phyloP scores from a whole-genome alignment of 2,888 invertebrate species.

The Aphodius granarius region DNA sequence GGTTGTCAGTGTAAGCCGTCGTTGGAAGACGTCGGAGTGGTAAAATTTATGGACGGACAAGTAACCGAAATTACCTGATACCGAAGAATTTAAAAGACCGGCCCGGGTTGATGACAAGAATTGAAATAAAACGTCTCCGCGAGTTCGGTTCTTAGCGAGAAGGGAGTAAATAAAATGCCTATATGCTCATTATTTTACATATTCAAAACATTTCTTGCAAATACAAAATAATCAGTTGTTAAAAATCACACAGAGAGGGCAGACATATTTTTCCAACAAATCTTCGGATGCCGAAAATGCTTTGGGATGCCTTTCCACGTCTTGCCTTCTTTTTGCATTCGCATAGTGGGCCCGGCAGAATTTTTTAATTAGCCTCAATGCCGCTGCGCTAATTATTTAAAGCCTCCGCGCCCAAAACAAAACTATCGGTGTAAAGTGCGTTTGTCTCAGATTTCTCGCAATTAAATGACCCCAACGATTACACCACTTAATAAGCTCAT shows the following conservation, averaged over 20 bases:
- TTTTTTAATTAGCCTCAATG: constrained; percentile 22
- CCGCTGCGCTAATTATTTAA: constrained; percentile 13
- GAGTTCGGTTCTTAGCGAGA: constrained; percentile 13
- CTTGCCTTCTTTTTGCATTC: constrained; percentile 18
- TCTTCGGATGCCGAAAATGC: constrained; percentile 36
- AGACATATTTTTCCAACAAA: constrained; percentile 36
- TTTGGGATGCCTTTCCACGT: constrained; percentile 30
- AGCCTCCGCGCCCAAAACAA: constrained; percentile 15
- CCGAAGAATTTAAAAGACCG: constrained; percentile 29
- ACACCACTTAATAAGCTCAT: constrained; percentile 10
- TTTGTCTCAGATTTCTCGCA: constrained; percentile 14
- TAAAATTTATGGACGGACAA: constrained; percentile 26
- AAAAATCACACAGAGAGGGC: constrained; percentile 35
- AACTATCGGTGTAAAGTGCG: constrained; percentile 12
- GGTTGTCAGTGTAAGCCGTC: not conserved
- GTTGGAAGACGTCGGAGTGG: not conserved
- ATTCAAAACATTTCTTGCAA: constrained; percentile 39
- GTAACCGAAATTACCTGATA: constrained; percentile 22
- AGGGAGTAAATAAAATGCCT: constrained; percentile 32
- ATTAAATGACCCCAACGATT: constrained; percentile 6
- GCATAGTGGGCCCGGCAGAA: constrained; percentile 21
- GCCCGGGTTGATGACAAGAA: constrained; percentile 25
- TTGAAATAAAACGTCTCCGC: constrained; percentile 27
- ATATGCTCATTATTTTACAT: constrained; percentile 40
- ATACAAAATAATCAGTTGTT: constrained; percentile 38